Evolutionary conservation across 2,888 invertebrate species (phyloP), one percentile per base, ranked within the genome.

Genomic region (Cataglyphis cursor): DNA sequence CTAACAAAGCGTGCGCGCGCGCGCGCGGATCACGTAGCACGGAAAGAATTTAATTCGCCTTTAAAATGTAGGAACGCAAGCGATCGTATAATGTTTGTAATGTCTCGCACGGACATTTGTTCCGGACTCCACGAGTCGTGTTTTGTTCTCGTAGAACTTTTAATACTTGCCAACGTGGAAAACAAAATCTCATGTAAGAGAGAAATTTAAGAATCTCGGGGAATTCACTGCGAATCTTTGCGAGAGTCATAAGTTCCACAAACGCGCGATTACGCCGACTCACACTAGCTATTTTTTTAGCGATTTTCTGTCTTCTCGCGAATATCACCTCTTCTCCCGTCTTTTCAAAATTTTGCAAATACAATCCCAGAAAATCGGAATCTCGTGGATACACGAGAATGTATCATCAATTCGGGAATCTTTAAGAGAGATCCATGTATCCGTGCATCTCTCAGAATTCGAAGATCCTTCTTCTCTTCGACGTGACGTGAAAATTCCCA

Each of bases 1-100:
- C 92, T 92, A 89, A 81, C 61, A 54, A 68, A 68, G 75, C 61
- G 81, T 70, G 75, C 51, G 65, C 41, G 54, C 68, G 65, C 35
- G 21, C 62, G 28, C 74, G 28, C 51, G 18, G 81, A 74, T 38
- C 51, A 74, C 70, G 80, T 62, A 21, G 35, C 35, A 18, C 80
- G 61, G 15, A 54, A 35, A 57, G 57, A 44, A 76, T 57, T 66
- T 54, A 15, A 41, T 28, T 28, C 41, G 41, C 41, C 66, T 51
- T 51, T 54, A 66, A 76, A 76, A 28, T 41, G n/a, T 1, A 65
- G 38, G 18, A 35, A 18, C 21, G 31, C 44, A 12, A 41, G 5
- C 38, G n/a, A 18, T 24, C 28, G 18, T 6, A 6, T 18, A 41
- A 73, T 24, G 38, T 54, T 35, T 8, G 21, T 18, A n/a, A 62